Evolutionary conservation across 2,797 vertebrate genomes (phyloP), one percentile per base, ranked within the genome.

Genomic region (Coracias cyanogaster): DNA sequence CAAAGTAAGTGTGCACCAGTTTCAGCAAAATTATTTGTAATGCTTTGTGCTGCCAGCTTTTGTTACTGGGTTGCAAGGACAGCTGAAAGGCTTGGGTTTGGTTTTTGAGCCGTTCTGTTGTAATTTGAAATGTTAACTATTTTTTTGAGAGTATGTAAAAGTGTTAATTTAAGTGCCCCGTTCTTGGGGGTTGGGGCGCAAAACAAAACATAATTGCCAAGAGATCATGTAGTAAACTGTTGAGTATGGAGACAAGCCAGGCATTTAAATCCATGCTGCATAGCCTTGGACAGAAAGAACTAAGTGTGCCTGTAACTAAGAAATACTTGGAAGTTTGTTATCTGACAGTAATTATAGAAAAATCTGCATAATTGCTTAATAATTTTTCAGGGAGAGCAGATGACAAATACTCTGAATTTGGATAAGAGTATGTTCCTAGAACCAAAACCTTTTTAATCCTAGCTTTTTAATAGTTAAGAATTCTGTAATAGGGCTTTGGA

Each of bases 1-100:
- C 99, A 99, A 98, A 99, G 99, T 99, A 98, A 98, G 99, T 98
- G 20, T 91, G 55, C 72, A 41, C 9, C 31, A 65, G 4, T 45
- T 92, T 12, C 54, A 26, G 24, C 31, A 39, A 61, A 67, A 31
- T 12, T 29, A 1, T n/a, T 82, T 49, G 10, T 46, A 73, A 39
- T 61, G 2, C 16, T 69, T 80, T 15, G 10, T 71, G 26, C 57
- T 82, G 48, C 18, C 17, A 49, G 3, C 48, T 77, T 77, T 18
- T 0, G 0, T 72, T 92, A 45, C 19, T 45, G 33, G 6, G 9
- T 83, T 94, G 37, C n/a, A 33, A 57, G 57, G 43, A n/a, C 51
- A 20, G 14, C n/a, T 28, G 12, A 91, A 77, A 73, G 37, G 26
- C 12, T 80, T n/a, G 11, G 24, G 6, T 6, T 58, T 45, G 6